These are phyloP conservation scores for Megatriorchis doriae DNA, from an alignment of 2,113 vertebrate genomes.

Conservation along the genomic window DNA sequence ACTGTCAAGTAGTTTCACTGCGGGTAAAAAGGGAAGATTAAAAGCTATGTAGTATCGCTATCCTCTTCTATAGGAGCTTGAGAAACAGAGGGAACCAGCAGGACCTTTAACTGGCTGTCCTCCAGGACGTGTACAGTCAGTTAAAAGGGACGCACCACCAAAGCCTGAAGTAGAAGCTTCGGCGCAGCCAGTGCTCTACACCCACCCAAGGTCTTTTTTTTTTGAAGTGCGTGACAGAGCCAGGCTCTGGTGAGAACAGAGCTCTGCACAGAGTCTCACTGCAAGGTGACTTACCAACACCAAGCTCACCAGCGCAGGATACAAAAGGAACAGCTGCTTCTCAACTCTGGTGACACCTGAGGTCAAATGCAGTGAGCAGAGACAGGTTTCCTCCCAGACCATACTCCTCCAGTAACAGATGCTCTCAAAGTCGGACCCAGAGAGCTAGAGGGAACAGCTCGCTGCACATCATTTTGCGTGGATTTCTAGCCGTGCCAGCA, in stretches of 20 bases:
- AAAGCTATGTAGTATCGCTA: neutral
- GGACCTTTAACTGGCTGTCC: neutral
- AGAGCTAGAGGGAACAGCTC: neutral
- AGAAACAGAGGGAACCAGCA: neutral
- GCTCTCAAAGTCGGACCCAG: neutral
- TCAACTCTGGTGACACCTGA: neutral
- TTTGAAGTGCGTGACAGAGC: neutral
- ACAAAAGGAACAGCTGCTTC: neutral
- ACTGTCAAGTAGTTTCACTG: neutral
- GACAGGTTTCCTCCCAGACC: neutral
- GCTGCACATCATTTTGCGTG: neutral
- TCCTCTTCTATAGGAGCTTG: neutral
- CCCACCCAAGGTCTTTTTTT: neutral
- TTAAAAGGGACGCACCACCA: neutral
- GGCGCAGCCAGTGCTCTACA: neutral
- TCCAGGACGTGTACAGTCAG: neutral
- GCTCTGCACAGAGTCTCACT: neutral
- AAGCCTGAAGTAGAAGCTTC: neutral
- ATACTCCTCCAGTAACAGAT: neutral
- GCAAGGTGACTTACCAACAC: too few relatives aligned
- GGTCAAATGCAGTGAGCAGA: neutral
- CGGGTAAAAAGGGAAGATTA: neutral
- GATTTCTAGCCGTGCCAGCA: neutral
- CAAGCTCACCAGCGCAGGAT: neutral
- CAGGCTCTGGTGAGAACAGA: neutral